Evolutionary conservation across 2,888 invertebrate species (phyloP).

Genomic region (Caenorhabditis wallacei): DNA sequence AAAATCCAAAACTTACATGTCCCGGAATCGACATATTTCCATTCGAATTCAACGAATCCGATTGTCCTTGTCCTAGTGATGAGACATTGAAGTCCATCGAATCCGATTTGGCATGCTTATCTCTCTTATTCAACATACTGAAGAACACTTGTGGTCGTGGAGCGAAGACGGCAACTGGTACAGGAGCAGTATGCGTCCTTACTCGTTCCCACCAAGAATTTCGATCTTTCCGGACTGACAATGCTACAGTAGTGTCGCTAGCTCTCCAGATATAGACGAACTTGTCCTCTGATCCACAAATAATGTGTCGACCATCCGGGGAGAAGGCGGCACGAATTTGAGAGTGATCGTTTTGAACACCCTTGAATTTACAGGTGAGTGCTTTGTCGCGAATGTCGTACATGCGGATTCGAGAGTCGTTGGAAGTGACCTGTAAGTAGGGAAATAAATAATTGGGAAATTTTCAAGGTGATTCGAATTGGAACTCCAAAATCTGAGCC

Average conservation of each 20-base stretch:
- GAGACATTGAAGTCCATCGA: slow-evolving; percentile 46
- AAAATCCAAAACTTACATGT: slow-evolving; percentile 47
- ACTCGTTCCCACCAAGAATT: slow-evolving; percentile 91
- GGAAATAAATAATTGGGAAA: no score
- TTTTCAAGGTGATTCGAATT: no score
- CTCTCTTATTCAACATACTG: slow-evolving; percentile 58
- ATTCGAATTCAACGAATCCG: slow-evolving; percentile 60
- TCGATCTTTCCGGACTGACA: slow-evolving; percentile 90
- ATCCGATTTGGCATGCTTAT: slow-evolving; percentile 45
- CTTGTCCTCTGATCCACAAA: slow-evolving; percentile 95
- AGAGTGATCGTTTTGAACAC: slow-evolving; percentile 80
- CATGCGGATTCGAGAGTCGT: slow-evolving; percentile 95
- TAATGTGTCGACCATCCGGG: slow-evolving; percentile 96
- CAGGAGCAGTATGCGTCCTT: slow-evolving; percentile 89
- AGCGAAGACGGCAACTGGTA: slow-evolving; percentile 97
- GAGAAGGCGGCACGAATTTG: slow-evolving; percentile 97
- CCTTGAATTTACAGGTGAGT: slow-evolving; percentile 92
- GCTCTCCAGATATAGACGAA: slow-evolving; percentile 96
- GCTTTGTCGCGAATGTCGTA: slow-evolving; percentile 96
- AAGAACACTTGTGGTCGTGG: slow-evolving; percentile 91
- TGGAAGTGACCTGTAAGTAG: slow-evolving; percentile 88
- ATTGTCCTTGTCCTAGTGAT: slow-evolving; percentile 42
- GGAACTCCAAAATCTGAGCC: not conserved
- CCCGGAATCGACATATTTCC: slow-evolving; percentile 61
- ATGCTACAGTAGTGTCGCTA: slow-evolving; percentile 72